Evolutionary conservation across 1,140 invertebrate genomes (phyloP), one percentile per base, ranked within the genome.

Genomic region (Drosophila pruinosa): DNA sequence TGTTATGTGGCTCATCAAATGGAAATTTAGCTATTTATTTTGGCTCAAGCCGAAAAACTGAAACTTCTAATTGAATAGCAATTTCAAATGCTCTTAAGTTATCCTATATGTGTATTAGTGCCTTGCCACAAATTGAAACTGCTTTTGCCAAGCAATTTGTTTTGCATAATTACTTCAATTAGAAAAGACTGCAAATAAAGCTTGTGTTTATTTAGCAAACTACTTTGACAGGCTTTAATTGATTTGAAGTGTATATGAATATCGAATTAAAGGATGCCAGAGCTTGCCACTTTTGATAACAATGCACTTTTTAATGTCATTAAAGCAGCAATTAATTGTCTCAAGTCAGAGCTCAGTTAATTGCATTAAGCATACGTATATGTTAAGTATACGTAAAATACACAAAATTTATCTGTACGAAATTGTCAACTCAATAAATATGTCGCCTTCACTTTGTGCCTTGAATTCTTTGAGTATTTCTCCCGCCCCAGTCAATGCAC

Each of bases 41-140:
- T 36, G 62, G 43, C 54, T 69, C 58, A 36, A 52, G 41, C 59
- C n/a, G n/a, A n/a, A 70, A 78, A 68, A 71, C 59, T 63, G 45
- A 85, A 85, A 80, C 76, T 86, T 86, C 50, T 86, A 83, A 81
- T 81, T 81, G 78, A 80, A 83, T 86, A 72, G 72, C 72, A 50
- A 68, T 78, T 68, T 52, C 19, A 38, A 75, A 54, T 22, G 36
- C 4, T 26, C 28, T 10, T 26, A 26, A 14, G 12, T 24, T 19
- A 2, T 1, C n/a, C n/a, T n/a, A n/a, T n/a, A n/a, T n/a, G n/a
- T n/a, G 14, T 1, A 21, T 38, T 22, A 3, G 26, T 4, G 14
- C 12, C 17, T 28, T 36, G 36, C 62, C 52, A 67, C 65, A 63
- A 64, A 71, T 71, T 58, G 52, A 72, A 56, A 68, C 62, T 82